Evolutionary conservation across 2,888 invertebrate genomes (phyloP), one percentile per base, ranked within the genome.

Genomic region (Keiferia lycopersicella): DNA sequence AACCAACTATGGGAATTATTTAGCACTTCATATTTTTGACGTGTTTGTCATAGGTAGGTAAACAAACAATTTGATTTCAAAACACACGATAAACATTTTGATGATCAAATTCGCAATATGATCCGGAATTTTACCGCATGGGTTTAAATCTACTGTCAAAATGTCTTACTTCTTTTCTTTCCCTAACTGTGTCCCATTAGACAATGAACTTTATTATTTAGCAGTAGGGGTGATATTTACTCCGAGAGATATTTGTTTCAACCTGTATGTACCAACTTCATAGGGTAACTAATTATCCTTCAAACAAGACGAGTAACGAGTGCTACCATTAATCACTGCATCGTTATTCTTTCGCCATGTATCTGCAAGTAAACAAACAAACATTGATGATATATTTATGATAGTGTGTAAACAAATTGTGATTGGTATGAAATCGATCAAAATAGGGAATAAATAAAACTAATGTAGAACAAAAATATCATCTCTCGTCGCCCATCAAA

Each of bases 281-380:
- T 30, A 53, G 3, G 20, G 73, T 75, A 78, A 81, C 78, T 87
- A 84, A 86, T 86, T 83, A 83, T 86, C 82, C 82, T 82, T 79
- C 77, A 80, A 83, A 83, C 84, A 84, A 84, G 79, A 81, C 80
- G 81, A 76, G 74, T 81, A 82, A 82, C 81, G 80, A 82, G 80
- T 78, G 71, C 71, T 69, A 74, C 75, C 85, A 83, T 86, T 83
- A 82, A 86, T 85, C 82, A 85, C 76, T 59, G 71, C 65, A 18
- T 64, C 64, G 64, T 64, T 66, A 61, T 61, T 66, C 65, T 70
- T 73, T 64, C 68, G 77, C 76, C 74, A 74, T 77, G 78, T 80
- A 76, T 66, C 69, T 75, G 76, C 73, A 78, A 77, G 79, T 78
- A 77, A 75, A 76, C 71, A 77, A 82, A 80, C 78, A 76, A 75